phyloP scores from a whole-genome alignment of 2,113 vertebrate species.

The Herpetotheres cachinnans region DNA sequence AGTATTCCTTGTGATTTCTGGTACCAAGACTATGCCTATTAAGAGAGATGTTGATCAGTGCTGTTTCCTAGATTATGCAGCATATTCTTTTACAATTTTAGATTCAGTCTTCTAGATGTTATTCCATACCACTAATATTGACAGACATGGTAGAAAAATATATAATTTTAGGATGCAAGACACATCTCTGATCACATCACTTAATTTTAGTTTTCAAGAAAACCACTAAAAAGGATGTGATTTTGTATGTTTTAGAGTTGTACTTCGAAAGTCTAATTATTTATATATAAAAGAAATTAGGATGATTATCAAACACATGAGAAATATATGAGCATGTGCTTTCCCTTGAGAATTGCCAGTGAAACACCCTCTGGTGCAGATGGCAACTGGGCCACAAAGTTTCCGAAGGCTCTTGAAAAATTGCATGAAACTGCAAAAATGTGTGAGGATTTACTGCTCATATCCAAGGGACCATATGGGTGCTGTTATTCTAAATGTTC shows the following conservation, averaged over 20 bases:
- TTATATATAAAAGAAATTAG: not conserved
- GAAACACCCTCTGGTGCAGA: not conserved
- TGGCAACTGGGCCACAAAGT: not conserved
- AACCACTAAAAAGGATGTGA: not conserved
- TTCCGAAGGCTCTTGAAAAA: not conserved
- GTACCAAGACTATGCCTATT: not conserved
- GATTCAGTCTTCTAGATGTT: not conserved
- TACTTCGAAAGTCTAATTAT: not conserved
- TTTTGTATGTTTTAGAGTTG: not conserved
- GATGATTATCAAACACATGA: not conserved
- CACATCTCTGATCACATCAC: not conserved
- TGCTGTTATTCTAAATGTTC: not conserved
- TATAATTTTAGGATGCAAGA: not conserved
- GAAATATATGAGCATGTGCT: not conserved
- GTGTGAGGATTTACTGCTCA: not conserved
- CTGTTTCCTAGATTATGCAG: not conserved
- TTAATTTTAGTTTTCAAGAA: not conserved
- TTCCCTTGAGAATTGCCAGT: not conserved
- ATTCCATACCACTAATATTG: not conserved
- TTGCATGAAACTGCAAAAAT: not conserved
- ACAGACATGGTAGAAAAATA: not conserved
- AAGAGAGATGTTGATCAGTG: not conserved
- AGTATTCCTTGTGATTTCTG: not conserved
- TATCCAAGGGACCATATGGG: not conserved
- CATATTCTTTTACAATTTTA: not conserved